Evolutionary conservation across 1,140 invertebrate genomes (phyloP).

Genomic region (Nephila pilipes): DNA sequence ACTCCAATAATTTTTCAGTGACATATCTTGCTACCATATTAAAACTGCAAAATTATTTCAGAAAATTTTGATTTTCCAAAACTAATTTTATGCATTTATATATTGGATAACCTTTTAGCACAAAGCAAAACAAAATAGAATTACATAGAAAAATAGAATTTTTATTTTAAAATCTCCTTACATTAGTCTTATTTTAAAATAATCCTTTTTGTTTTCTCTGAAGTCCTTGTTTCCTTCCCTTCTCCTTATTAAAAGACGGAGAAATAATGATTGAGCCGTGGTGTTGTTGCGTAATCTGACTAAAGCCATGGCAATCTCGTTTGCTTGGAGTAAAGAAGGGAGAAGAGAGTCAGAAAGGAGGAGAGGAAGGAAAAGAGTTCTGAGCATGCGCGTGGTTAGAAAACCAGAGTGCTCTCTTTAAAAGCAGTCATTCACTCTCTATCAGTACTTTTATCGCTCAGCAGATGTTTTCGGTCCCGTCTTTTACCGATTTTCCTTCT

Average conservation of each 20-base stretch:
- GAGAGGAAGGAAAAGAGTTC: background rate
- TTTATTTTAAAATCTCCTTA: too few species aligned
- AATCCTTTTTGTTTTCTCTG: background rate
- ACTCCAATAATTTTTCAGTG: too few species aligned
- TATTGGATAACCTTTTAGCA: too few species aligned
- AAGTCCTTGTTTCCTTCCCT: background rate
- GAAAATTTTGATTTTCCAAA: too few species aligned
- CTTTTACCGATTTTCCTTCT: background rate
- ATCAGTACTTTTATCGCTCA: background rate
- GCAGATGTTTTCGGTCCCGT: background rate
- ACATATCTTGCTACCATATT: too few species aligned
- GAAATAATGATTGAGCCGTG: background rate
- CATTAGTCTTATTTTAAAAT: background rate
- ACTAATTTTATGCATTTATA: too few species aligned
- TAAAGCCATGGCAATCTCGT: background rate
- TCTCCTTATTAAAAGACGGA: background rate
- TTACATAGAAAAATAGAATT: too few species aligned
- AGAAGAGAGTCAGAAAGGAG: background rate
- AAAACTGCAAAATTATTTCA: too few species aligned
- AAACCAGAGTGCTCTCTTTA: slow-evolving; percentile 24
- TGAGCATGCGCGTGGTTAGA: background rate
- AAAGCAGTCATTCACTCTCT: background rate
- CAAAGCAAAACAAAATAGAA: too few species aligned
- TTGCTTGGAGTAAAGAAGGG: background rate
- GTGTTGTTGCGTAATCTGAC: slow-evolving; percentile 19